These are phyloP conservation scores for Brotula barbata DNA, from an alignment of 2,797 vertebrate species.

Conservation along the genomic window DNA sequence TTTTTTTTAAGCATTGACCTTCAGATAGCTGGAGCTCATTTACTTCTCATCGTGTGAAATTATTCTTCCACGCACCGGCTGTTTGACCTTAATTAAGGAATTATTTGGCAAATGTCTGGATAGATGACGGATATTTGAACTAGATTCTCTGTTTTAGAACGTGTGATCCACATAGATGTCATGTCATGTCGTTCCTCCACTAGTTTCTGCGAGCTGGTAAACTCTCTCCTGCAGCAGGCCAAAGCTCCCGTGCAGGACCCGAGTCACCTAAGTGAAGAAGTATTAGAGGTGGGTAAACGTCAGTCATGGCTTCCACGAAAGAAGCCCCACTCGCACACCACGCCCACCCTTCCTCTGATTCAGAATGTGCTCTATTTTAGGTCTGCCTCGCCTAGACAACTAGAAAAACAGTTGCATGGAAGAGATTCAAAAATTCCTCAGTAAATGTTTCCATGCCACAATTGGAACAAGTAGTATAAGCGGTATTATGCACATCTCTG, in stretches of 20 bases:
- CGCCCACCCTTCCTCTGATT: neutral
- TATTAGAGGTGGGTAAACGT: conserved; percentile 82
- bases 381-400: conserved; percentile 3
- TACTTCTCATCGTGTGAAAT: neutral
- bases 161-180: neutral
- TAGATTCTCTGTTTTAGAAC: neutral
- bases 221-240: conserved; percentile 79
- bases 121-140: neutral
- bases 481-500: too few relatives aligned
- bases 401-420: conserved; percentile 5
- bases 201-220: conserved; percentile 89
- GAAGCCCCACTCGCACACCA: neutral
- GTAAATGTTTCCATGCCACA: too few relatives aligned
- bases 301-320: neutral
- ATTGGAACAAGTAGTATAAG: too few relatives aligned
- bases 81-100: too few relatives aligned
- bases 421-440: neutral
- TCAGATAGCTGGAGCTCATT: neutral
- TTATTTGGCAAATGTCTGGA: neutral
- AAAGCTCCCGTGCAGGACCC: conserved; percentile 54
- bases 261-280: conserved; percentile 56
- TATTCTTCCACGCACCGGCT: neutral
- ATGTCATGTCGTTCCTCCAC: conserved; percentile 5
- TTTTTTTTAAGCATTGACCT: conserved; percentile 8
- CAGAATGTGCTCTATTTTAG: conserved; percentile 21